Percentiles rank a stretch among this genome's conserved stretches.
Evolutionary conservation across 2,888 invertebrate genomes (phyloP).

Genomic region (Hipparchia sbordonii): DNA sequence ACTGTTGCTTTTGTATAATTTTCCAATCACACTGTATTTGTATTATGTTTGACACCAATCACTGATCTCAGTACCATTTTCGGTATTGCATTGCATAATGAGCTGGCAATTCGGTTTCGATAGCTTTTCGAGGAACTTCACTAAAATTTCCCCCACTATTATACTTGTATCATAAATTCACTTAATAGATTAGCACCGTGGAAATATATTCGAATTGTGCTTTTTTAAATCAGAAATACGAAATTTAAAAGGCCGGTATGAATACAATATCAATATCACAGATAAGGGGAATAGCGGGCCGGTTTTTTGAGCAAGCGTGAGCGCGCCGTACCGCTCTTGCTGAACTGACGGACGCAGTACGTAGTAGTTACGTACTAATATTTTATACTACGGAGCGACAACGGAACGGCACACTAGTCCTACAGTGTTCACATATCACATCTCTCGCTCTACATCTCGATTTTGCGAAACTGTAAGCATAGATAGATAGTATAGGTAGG

Average conservation of each 20-base stretch:
- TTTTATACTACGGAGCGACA: background rate
- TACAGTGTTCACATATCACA: background rate
- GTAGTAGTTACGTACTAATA: background rate
- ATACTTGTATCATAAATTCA: background rate
- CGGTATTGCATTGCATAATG: conserved; percentile 24
- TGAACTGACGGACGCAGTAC: conserved; percentile 24
- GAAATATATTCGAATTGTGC: background rate
- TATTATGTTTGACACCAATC: conserved; percentile 1
- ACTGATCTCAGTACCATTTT: conserved; percentile 21
- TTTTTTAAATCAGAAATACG: background rate
- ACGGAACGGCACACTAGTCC: background rate
- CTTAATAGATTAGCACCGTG: background rate
- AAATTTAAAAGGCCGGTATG: conserved; percentile 27
- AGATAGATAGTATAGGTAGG: too few relatives aligned
- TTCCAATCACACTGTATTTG: background rate
- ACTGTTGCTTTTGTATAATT: background rate
- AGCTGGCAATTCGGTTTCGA: conserved; percentile 13
- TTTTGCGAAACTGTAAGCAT: conserved; percentile 34
- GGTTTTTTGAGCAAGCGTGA: conserved; percentile 10
- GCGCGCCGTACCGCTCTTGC: conserved; percentile 24
- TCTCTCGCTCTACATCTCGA: conserved; percentile 33
- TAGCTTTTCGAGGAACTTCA: conserved; percentile 28
- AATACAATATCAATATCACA: conserved; percentile 36
- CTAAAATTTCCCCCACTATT: background rate
- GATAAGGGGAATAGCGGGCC: conserved; percentile 25